Evolutionary conservation across 2,113 vertebrate species (phyloP).

Genomic region (Mesoclemmys tuberculata): DNA sequence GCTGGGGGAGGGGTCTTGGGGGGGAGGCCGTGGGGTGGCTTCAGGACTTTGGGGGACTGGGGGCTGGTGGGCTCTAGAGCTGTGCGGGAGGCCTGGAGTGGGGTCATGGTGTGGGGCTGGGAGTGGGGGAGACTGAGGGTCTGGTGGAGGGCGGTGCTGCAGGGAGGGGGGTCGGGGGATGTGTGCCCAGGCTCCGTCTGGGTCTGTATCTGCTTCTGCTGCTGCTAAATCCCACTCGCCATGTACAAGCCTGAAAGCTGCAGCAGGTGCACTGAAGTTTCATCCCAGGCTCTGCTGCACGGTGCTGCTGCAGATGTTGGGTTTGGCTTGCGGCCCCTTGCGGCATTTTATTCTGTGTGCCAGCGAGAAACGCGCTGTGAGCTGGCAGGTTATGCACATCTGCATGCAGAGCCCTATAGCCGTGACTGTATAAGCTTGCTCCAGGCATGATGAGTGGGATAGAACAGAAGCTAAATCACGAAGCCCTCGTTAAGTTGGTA

Average conservation of each 20-base stretch:
- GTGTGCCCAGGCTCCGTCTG: background rate
- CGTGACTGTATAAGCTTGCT: background rate
- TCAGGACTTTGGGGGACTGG: no score
- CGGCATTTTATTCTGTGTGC: background rate
- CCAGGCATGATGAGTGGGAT: rapidly evolving
- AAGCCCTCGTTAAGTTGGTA: rapidly evolving
- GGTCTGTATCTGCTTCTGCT: no score
- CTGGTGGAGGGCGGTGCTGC: background rate
- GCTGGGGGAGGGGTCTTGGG: no score
- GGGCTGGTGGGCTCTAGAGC: background rate
- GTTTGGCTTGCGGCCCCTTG: background rate
- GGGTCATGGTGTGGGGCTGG: no score
- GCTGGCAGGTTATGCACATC: no score
- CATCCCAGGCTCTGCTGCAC: background rate
- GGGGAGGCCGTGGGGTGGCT: no score
- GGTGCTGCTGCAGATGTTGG: background rate
- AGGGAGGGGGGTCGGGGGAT: background rate
- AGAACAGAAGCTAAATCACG: background rate
- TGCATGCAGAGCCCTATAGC: background rate
- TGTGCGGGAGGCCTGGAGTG: background rate
- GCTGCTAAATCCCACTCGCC: background rate
- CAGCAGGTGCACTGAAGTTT: background rate
- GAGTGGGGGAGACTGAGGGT: background rate
- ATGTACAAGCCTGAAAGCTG: no score
- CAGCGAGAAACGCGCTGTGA: no score